Percentiles rank a stretch among this genome's conserved stretches.
These are phyloP conservation scores for Bombus impatiens DNA, from an alignment of 1,140 invertebrate genomes.

Conservation along the genomic window DNA sequence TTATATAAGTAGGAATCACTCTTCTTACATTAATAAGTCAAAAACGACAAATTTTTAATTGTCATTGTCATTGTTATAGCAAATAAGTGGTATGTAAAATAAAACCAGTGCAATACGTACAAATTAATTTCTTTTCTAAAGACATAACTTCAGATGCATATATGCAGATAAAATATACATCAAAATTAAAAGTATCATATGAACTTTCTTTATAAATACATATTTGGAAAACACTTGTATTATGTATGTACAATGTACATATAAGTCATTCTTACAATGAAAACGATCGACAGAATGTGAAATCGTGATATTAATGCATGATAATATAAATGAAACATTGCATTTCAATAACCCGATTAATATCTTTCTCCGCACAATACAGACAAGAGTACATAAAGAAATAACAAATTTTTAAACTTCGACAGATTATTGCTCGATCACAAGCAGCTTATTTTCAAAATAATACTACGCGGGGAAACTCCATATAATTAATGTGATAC, in stretches of 20 bases:
- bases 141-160: neutral
- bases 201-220: neutral
- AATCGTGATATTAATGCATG: neutral
- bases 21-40: neutral
- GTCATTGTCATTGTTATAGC: neutral
- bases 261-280: neutral
- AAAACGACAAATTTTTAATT: neutral
- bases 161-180: neutral
- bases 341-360: neutral
- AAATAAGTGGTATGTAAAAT: neutral
- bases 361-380: neutral
- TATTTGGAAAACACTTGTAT: neutral
- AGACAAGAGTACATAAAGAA: neutral
- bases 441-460: conserved; percentile 12
- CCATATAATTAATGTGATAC: neutral
- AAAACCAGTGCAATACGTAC: neutral
- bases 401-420: neutral
- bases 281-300: neutral
- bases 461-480: conserved; percentile 16
- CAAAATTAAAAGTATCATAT: neutral
- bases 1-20: neutral
- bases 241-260: too few species aligned
- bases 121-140: neutral
- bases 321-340: neutral
- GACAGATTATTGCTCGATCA: neutral